Base-by-base conservation (phyloP, 2,113 vertebrate genomes). In the Chauna torquata region DNA sequence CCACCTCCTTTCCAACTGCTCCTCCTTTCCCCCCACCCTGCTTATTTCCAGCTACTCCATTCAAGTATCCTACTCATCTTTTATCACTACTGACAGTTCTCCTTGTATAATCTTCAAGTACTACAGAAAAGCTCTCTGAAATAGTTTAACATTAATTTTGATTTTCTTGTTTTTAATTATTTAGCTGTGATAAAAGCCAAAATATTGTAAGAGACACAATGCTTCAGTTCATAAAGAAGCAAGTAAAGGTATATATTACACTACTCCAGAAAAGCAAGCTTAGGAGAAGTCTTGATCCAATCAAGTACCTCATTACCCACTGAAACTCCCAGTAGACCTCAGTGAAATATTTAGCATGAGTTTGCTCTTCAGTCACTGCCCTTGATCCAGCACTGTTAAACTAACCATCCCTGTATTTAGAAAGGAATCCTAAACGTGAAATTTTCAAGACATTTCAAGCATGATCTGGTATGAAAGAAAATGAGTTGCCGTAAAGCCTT, bases 111-210 rank as follows among this genome's bases (percentile, higher is more conserved):
- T 78, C 27, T 57, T 92, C 20, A 82, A 12, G 61, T 59, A 81
- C 12, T 66, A 18, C 19, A 34, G 70, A 55, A 81, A 42, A 14
- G 2, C 1, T 59, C 34, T 64, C 49, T 19, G 18, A 89, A 83
- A 83, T 11, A 38, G 17, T 59, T 89, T 28, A 50, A 68, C 15
- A 58, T 68, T 2, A 84, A 42, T 44, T 59, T 61, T 13, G 4
- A 22, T 74, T 83, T 93, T 68, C 28, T 32, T 74, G 2, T 11
- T 90, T 90, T 81, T 81, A 83, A 89, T 81, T 70, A 89, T 64
- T 85, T 57, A 58, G 6, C 16, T 62, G 4, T 54, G 14, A 75
- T 14, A 72, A 81, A 70, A 28, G 5, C 3, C 55, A 70, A 87
- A 70, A 49, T 34, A 57, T 18, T 52, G 3, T 8, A 58, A 58